A percentile compares a stretch with the other conserved stretches of the same genome.
phyloP scores from a whole-genome alignment of 2,888 invertebrate species.

The Brachypterus glaber region DNA sequence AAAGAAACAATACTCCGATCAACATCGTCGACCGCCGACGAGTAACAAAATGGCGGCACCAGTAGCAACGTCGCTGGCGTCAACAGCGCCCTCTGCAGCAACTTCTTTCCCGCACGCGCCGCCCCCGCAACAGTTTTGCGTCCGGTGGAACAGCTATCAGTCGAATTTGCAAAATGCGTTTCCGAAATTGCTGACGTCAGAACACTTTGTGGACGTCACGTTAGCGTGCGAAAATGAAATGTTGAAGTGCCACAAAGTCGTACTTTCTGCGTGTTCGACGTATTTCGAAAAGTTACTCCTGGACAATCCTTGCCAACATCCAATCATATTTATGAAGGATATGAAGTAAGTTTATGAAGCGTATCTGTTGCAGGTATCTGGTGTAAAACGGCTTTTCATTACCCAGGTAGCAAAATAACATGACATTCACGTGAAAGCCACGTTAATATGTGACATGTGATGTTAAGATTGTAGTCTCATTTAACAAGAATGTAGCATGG shows the following conservation, averaged over 20 bases:
- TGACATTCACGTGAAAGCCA: no score
- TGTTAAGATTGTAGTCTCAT: no score
- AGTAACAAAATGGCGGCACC: conserved; percentile 21
- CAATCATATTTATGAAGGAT: conserved; percentile 75
- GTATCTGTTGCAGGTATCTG: no score
- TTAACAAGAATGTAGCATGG: no score
- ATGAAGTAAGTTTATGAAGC: conserved; percentile 62
- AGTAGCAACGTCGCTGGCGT: no score
- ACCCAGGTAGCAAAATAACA: no score
- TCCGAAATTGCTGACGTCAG: conserved; percentile 63
- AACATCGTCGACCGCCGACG: not conserved
- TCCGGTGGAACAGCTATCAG: conserved; percentile 76
- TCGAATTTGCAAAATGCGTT: conserved; percentile 70
- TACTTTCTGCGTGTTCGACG: conserved; percentile 75
- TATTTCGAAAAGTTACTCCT: conserved; percentile 71
- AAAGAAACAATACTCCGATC: not conserved
- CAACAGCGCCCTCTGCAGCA: not conserved
- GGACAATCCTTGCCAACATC: conserved; percentile 79
- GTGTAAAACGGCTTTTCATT: no score
- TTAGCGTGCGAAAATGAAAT: conserved; percentile 80
- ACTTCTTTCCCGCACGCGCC: conserved; percentile 20
- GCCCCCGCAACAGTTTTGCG: conserved; percentile 59
- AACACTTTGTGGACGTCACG: conserved; percentile 82
- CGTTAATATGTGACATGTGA: no score
- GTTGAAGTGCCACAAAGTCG: conserved; percentile 78